Percentiles rank a stretch among this genome's conserved stretches.
These are phyloP conservation scores for Rissa tridactyla DNA, from an alignment of 2,113 vertebrate species.

Conservation along the genomic window DNA sequence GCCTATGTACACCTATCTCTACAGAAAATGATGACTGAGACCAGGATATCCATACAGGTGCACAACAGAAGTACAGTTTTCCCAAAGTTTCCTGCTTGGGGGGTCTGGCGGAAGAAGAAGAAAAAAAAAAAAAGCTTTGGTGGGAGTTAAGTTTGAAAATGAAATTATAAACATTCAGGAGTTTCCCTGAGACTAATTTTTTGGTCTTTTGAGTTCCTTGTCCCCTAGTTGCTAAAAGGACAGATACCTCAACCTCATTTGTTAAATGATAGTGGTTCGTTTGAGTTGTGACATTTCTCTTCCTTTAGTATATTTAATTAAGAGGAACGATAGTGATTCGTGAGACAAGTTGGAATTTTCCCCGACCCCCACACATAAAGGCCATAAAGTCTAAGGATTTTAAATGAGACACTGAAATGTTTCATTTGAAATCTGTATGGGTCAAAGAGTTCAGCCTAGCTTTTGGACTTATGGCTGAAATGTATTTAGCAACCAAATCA, in stretches of 20 bases:
- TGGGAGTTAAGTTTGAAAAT: not conserved
- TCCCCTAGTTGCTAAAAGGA: not conserved
- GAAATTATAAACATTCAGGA: not conserved
- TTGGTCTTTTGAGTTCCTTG: not conserved
- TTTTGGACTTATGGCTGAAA: not conserved
- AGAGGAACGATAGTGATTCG: not conserved
- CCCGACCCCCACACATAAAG: not conserved
- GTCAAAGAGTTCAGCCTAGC: not conserved
- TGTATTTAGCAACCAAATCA: not conserved
- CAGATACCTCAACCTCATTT: not conserved
- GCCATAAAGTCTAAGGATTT: not conserved
- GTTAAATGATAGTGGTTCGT: not conserved
- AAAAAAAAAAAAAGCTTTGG: not conserved
- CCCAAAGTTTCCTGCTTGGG: not conserved
- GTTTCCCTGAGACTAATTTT: not conserved
- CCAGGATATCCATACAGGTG: not conserved
- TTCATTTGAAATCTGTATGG: not conserved
- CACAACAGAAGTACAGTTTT: not conserved
- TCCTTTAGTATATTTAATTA: not conserved
- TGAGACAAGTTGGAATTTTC: not conserved
- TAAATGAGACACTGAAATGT: not conserved
- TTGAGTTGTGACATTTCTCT: not conserved
- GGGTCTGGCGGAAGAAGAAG: too few relatives aligned
- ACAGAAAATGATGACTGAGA: not conserved
- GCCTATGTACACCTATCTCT: not conserved